Base-by-base conservation (phyloP, 1,140 invertebrate genomes). In the Paraescarpia echinospica region DNA sequence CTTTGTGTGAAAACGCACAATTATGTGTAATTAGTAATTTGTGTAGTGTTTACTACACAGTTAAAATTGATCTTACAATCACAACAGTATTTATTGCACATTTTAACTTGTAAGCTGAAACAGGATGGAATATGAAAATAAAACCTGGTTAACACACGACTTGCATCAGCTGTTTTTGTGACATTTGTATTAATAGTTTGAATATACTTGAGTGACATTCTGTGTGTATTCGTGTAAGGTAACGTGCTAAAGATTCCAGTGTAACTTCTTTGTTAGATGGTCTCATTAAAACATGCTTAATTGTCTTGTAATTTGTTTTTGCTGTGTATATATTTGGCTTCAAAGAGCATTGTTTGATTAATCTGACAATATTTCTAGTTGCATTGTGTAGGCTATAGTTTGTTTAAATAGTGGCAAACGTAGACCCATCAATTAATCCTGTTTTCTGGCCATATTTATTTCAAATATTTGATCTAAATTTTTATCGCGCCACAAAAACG, bases 41-140 rank as follows among this genome's bases (percentile, higher is more conserved):
- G 22, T 27, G 59, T 27, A 27, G 59, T 77, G 48, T 51, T 18
- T 77, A 77, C 8, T 22, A 22, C 22, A 77, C 9, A 77, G 27
- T 77, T 77, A 77, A 77, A 77, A 31, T 77, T 18, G 59, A 77
- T 77, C 14, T 77, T 27, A 77, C 9, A 27, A 27, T 77, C 59
- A 77, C 59, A 77, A 77, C 59, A 77, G 59, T 77, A 77, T 77
- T 77, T 77, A 77, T 77, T 77, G 59, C 59, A 77, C 59, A 31
- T 77, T 77, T 77, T 77, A 77, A 77, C 22, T 22, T 77, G 59
- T 4, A 18, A 77, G 59, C 59, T 77, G 59, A 77, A 77, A 4
- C 59, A 18, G 27, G 27, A 77, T 77, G 59, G 22, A 77, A 77
- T 27, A 77, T 1, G 22, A 77, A 77, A 77, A 77, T 77, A 77